Evolutionary conservation across 2,888 invertebrate genomes (phyloP), one percentile per base, ranked within the genome.

Genomic region (Amorpha juglandis): DNA sequence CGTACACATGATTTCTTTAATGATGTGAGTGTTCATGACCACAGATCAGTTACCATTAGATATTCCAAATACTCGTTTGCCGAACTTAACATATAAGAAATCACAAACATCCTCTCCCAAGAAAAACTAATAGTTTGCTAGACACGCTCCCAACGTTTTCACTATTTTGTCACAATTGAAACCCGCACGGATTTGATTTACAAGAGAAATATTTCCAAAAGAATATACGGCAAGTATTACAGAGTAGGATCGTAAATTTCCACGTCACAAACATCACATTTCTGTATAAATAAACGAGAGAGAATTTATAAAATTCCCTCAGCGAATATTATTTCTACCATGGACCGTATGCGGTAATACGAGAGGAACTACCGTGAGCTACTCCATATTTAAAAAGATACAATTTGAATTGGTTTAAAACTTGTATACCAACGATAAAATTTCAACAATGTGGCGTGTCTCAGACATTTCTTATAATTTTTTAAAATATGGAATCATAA

Each of bases 261-360:
- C 38, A 19, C 16, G 12, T 58, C 58, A 42, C 58, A 35, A 55
- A 16, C 38, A 58, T 58, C 16, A 16, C 38, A 58, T 58, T 19
- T 38, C 58, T 66, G 69, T 70, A 68, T 69, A 38, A 75, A 75
- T 75, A 76, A 78, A 66, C 69, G 69, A 63, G 69, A 66, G 65
- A 70, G 66, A 35, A 65, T 38, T 35, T 70, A 70, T 73, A 80
- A 78, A 79, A 58, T 58, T 58, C 42, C n/a, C 55, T 58, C 38
- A 42, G 50, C 19, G 38, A 58, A 58, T 42, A 58, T 58, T 19
- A 58, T 58, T 42, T 58, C 42, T 58, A 38, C 11, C 42, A 58
- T 6, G 12, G 11, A 6, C 4, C 16, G 38, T 58, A 19, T 50
- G 38, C 38, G 55, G 58, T 16, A 38, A 38, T 42, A 6, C 42